Base-by-base conservation (phyloP, 2,888 invertebrate species). In the Pristionchus japonicus region DNA sequence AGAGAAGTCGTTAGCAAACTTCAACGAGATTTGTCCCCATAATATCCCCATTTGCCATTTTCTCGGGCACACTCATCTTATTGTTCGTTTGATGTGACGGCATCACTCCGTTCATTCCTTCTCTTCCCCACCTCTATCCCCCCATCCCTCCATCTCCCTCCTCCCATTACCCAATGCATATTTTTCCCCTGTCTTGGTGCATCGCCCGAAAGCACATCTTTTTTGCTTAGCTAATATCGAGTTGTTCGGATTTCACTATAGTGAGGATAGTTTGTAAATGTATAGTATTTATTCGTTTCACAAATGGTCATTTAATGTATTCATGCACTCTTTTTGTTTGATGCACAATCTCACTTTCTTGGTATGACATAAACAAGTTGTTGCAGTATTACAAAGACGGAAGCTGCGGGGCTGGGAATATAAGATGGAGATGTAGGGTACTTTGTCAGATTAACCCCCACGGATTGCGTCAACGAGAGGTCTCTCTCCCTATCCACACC, bases 151-250 rank as follows among this genome's bases (percentile, higher is more conserved):
- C 64, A n/a, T 31, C 31, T 31, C 64, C 27, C 70, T 31, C 64
- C 27, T 37, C n/a, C 77, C n/a, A 77, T 43, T 74, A 74, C 77
- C 43, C 77, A 47, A 77, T 77, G 77, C 77, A 77, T 77, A 77
- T 74, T 88, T 64, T 70, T 64, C 64, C n/a, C 74, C 34, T 85
- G 84, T 74, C 84, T 67, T 57, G 84, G 74, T 47, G 86, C 64
- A 80, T 23, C 70, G 34, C 37, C 31, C 64, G 70, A 70, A 70
- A 70, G 70, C 70, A 70, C 70, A 70, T 70, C 37, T 70, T 70
- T n/a, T n/a, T 67, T 67, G 64, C 64, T 37, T 70, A 37, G 37
- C 13, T 67, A 31, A 20, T 70, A 64, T 64, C 64, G 70, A 23
- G 34, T 70, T 23, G 17, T 34, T 70, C 37, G 15, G 70, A 17